Evolutionary conservation across 2,797 vertebrate species (phyloP), one percentile per base, ranked within the genome.

Genomic region (Coluber constrictor): DNA sequence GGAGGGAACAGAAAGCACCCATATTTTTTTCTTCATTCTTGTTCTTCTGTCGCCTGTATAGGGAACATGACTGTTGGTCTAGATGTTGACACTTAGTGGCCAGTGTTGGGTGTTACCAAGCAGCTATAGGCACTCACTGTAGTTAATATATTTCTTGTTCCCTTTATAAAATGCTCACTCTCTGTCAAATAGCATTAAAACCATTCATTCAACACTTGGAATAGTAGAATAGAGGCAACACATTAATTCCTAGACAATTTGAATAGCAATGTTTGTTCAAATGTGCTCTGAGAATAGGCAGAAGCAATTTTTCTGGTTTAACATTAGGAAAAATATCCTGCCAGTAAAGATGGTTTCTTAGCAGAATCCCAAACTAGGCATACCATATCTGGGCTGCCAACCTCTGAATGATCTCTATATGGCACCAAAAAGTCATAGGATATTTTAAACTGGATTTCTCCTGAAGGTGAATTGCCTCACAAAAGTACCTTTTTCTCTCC

Each of bases 101-200:
- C 83, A 93, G 32, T 93, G 61, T 56, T 57, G 66, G 54, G 43
- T 23, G 87, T 92, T 88, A 93, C 89, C 87, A 60, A 89, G 66
- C 18, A 51, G 18, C 51, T 92, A 12, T 54, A 32, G 43, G 5
- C 83, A 51, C 56, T 23, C 27, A 70, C 51, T 88, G 25, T 54
- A 89, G 56, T 2, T 32, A 61, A 91, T 18, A 2, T 3, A 1
- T 90, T 95, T 88, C 86, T 87, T n/a, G 32, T 0, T 0, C 15
- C 3, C 9, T 90, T 18, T 4, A 93, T 74, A 91, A 23, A 89
- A 59, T 12, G 47, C 6, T 54, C 56, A 83, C 55, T 8, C 1
- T 10, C 18, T 37, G 3, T 43, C 37, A 79, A 89, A 79, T 89
- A 23, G 32, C 61, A 57, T 6, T 12, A 92, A 70, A 57, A 29